These are phyloP conservation scores for Seladonia tumulorum DNA, from an alignment of 2,888 invertebrate species.

Conservation along the genomic window DNA sequence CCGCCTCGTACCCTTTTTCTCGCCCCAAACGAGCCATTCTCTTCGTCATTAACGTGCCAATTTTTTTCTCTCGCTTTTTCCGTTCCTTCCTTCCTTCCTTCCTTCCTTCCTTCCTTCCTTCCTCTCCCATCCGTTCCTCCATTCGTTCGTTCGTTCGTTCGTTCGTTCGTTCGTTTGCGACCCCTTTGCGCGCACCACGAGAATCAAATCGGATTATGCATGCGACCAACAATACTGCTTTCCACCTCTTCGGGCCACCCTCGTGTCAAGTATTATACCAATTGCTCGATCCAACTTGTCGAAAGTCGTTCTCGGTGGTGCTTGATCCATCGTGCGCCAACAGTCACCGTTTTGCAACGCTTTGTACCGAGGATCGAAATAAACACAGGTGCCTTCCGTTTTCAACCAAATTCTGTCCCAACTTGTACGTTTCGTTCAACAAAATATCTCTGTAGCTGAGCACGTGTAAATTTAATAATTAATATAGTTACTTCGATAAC, in stretches of 20 bases:
- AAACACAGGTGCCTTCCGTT: too few relatives aligned
- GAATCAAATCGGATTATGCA: constrained; percentile 33
- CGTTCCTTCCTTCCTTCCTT: constrained; percentile 26
- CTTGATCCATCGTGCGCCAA: not conserved
- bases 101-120: constrained; percentile 26
- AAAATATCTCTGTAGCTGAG: too few relatives aligned
- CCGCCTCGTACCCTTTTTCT: constrained; percentile 26
- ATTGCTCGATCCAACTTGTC: constrained; percentile 6
- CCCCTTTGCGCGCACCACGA: constrained; percentile 15
- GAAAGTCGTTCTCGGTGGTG: not conserved
- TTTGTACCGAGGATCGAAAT: not conserved
- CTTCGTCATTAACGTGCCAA: constrained; percentile 52
- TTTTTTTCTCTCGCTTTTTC: constrained; percentile 26
- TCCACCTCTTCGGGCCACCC: not conserved
- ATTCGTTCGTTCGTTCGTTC: too few relatives aligned
- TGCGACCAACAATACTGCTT: constrained; percentile 16
- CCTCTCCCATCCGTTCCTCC: not conserved
- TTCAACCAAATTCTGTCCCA: too few relatives aligned
- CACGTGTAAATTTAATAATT: too few relatives aligned
- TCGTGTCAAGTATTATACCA: not conserved
- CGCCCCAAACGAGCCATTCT: constrained; percentile 48
- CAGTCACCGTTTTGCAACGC: not conserved
- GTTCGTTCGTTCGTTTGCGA: not conserved
- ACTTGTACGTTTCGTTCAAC: too few relatives aligned
- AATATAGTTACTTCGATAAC: too few relatives aligned